Evolutionary conservation across 53 echinoderm and acorn worm genomes (phyloP).

Genomic region (Hippasteria phrygiana): DNA sequence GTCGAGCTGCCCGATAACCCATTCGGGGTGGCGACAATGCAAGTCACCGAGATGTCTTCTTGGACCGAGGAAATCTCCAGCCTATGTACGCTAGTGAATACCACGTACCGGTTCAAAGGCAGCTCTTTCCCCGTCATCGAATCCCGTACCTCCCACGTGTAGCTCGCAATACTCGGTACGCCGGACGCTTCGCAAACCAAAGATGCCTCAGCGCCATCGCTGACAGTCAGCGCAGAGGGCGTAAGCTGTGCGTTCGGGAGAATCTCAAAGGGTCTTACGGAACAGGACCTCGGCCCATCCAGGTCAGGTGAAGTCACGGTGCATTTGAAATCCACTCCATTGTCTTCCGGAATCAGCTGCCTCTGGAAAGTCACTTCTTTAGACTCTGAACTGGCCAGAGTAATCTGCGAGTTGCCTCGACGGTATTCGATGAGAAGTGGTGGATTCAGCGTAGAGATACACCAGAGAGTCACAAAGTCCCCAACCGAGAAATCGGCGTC

Average conservation of each 20-base stretch:
- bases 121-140: neutral
- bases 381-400: neutral
- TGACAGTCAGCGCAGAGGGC: neutral
- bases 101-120: neutral
- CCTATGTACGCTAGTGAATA: no score
- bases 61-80: neutral
- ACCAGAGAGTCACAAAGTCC: conserved; percentile 15
- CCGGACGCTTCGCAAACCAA: conserved; percentile 32
- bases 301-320: conserved; percentile 28
- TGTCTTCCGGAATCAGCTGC: conserved; percentile 34
- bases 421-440: neutral
- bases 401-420: neutral
- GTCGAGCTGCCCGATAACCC: conserved; percentile 22
- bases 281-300: conserved; percentile 8
- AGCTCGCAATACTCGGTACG: neutral
- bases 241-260: conserved; percentile 23
- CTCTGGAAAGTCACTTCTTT: conserved; percentile 3
- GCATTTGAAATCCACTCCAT: conserved; percentile 48
- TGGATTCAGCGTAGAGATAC: neutral
- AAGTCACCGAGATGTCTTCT: conserved; percentile 24
- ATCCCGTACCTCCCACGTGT: conserved; percentile 7
- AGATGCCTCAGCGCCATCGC: neutral
- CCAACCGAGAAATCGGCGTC: neutral
- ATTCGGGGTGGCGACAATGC: conserved; percentile 12
- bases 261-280: conserved; percentile 50